Evolutionary conservation across 2,888 invertebrate genomes (phyloP).

Genomic region (Serrognathus titanus): DNA sequence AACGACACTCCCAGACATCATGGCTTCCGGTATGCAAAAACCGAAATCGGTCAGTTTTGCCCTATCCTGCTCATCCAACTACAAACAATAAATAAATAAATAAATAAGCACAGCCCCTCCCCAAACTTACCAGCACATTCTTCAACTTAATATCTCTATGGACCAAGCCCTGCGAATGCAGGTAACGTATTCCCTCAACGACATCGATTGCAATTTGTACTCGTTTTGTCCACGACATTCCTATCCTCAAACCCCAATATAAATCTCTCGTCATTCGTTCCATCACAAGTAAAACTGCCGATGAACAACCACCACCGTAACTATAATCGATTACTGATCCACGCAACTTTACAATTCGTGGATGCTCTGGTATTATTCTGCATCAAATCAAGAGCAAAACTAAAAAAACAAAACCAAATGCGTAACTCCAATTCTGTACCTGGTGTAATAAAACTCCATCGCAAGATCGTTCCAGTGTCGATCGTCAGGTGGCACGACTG

Average conservation of each 20-base stretch:
- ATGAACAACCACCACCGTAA: slow-evolving; percentile 64
- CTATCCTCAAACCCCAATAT: slow-evolving; percentile 70
- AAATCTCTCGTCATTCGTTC: slow-evolving; percentile 72
- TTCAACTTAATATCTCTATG: slow-evolving; percentile 88
- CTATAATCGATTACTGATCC: slow-evolving; percentile 80
- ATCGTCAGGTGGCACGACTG: slow-evolving; percentile 84
- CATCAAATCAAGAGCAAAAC: not conserved
- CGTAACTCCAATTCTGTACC: slow-evolving; percentile 48
- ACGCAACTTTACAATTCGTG: slow-evolving; percentile 69
- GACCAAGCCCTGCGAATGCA: slow-evolving; percentile 83
- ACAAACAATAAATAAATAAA: slow-evolving; percentile 12
- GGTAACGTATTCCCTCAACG: slow-evolving; percentile 81
- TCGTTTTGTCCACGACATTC: slow-evolving; percentile 61
- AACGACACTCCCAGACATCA: slow-evolving; percentile 86
- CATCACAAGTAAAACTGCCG: slow-evolving; percentile 79
- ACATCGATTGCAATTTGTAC: slow-evolving; percentile 78
- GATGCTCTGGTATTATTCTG: slow-evolving; percentile 78
- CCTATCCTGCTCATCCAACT: slow-evolving; percentile 67
- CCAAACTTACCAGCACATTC: slow-evolving; percentile 68
- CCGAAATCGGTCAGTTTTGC: slow-evolving; percentile 85
- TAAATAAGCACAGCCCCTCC: not conserved
- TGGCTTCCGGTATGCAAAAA: slow-evolving; percentile 85
- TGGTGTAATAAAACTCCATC: slow-evolving; percentile 88
- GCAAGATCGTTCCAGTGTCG: slow-evolving; percentile 87
- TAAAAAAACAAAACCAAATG: not conserved